A percentile compares a stretch with the other conserved stretches of the same genome.
Evolutionary conservation across 2,888 invertebrate species (phyloP).

Genomic region (Scaptodrosophila latifasciaeformis): DNA sequence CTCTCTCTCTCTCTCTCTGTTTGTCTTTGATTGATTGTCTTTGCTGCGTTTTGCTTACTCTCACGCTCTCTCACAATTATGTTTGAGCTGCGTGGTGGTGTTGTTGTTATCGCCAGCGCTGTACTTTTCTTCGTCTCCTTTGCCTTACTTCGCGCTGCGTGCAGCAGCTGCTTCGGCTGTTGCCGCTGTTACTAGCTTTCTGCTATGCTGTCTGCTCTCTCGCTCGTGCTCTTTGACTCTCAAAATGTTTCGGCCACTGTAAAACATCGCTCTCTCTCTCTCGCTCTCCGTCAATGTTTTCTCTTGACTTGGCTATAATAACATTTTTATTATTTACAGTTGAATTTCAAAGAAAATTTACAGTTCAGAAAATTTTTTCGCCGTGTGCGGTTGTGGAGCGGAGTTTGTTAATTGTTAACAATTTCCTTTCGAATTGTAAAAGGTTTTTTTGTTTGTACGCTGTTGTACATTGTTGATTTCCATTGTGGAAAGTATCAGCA

Average conservation of each 20-base stretch:
- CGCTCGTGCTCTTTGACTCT: slow-evolving; percentile 31
- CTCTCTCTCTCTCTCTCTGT: neutral
- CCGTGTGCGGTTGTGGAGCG: slow-evolving; percentile 61
- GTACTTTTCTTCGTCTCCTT: slow-evolving; percentile 33
- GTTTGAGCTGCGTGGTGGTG: slow-evolving; percentile 27
- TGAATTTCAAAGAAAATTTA: neutral
- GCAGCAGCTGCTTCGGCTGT: slow-evolving; percentile 28
- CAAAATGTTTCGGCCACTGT: no score
- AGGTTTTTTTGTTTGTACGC: slow-evolving; percentile 38
- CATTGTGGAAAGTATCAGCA: slow-evolving; percentile 39
- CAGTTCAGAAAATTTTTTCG: slow-evolving; percentile 56
- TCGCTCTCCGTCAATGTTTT: no score
- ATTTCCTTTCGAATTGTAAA: slow-evolving; percentile 53
- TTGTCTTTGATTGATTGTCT: slow-evolving; percentile 1
- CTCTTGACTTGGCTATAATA: no score
- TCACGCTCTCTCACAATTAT: slow-evolving; percentile 39
- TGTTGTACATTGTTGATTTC: slow-evolving; percentile 44
- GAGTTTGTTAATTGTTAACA: slow-evolving; percentile 23
- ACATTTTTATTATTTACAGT: no score
- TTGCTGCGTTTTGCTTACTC: neutral
- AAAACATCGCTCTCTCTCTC: no score
- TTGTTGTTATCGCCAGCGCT: slow-evolving; percentile 28
- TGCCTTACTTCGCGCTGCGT: slow-evolving; percentile 30
- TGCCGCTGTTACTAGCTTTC: slow-evolving; percentile 17
- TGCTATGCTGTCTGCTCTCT: slow-evolving; percentile 8